Conservation (phyloP, 2,113 vertebrate species). For the Sinocyclocheilus anophthalmus region DNA sequence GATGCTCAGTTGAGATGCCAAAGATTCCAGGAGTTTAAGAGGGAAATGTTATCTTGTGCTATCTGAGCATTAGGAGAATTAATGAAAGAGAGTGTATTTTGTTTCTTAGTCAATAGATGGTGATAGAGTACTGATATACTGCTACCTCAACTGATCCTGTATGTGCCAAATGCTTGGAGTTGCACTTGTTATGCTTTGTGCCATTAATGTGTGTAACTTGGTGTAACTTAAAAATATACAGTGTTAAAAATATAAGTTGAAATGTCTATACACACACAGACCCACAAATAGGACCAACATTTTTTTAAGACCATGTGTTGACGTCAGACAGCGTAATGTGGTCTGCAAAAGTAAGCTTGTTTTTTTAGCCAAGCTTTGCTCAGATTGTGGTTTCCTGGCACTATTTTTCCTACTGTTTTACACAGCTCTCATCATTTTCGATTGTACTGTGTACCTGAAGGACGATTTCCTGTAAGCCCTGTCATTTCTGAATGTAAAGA, state of each 20-base stretch:
- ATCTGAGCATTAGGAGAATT: not conserved
- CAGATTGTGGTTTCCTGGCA: constrained; percentile 6
- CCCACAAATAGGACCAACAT: not conserved
- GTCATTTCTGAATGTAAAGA: constrained; percentile 30
- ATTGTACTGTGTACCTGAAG: constrained; percentile 9
- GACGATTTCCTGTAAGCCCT: constrained; percentile 38
- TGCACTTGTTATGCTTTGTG: constrained; percentile 68
- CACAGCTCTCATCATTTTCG: constrained; percentile 35
- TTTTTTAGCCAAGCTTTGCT: not conserved
- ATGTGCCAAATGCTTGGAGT: constrained; percentile 75
- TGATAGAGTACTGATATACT: constrained; percentile 54
- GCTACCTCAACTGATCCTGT: constrained; percentile 74
- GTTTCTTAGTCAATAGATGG: constrained; percentile 2
- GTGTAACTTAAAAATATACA: constrained; percentile 14
- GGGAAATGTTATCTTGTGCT: not conserved
- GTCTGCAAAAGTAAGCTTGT: constrained; percentile 15
- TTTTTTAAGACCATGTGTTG: not conserved
- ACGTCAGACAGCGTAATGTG: not conserved
- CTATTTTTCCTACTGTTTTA: constrained; percentile 2
- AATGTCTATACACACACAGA: not conserved
- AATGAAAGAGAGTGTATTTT: not conserved
- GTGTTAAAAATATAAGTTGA: not conserved
- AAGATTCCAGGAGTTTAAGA: constrained; percentile 55
- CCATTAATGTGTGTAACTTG: constrained; percentile 60
- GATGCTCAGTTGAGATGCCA: constrained; percentile 63